phyloP scores from a whole-genome alignment of 2,888 invertebrate species.

The Cylindroiulus punctatus region DNA sequence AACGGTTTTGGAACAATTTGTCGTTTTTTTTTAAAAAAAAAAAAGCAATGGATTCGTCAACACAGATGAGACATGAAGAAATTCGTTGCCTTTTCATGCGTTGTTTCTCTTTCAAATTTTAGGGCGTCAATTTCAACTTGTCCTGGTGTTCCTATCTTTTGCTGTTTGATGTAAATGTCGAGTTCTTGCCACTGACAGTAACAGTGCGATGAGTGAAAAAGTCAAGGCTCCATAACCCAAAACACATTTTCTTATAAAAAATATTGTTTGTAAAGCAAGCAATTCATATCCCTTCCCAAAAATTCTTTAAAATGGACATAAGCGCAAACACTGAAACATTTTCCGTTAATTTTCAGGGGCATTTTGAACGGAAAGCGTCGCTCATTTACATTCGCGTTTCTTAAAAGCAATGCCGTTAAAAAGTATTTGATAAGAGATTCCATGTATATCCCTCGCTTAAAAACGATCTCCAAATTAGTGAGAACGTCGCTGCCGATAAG shows the following conservation, averaged over 20 bases:
- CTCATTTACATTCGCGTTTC: too few species aligned
- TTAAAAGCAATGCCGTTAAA: too few species aligned
- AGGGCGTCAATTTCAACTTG: background rate
- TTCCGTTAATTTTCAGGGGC: too few species aligned
- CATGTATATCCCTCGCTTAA: background rate
- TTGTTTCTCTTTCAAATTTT: background rate
- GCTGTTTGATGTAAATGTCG: constrained; percentile 1
- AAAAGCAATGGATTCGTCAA: background rate
- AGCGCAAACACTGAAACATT: background rate
- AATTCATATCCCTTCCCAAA: background rate
- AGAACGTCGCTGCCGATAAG: background rate
- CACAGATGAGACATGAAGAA: background rate
- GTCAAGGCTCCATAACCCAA: constrained; percentile 32
- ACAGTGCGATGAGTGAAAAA: constrained; percentile 51
- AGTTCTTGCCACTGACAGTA: constrained; percentile 42
- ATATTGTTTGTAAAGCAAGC: background rate
- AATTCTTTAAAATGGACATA: background rate
- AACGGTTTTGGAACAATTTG: background rate
- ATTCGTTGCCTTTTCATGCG: background rate
- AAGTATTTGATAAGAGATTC: too few species aligned
- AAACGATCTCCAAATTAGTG: background rate
- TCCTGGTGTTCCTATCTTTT: background rate
- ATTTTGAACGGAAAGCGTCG: too few species aligned
- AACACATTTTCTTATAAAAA: constrained; percentile 10
- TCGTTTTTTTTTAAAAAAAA: constrained; percentile 3